phyloP scores from a whole-genome alignment of 1,140 invertebrate species.

The Cepaea nemoralis region DNA sequence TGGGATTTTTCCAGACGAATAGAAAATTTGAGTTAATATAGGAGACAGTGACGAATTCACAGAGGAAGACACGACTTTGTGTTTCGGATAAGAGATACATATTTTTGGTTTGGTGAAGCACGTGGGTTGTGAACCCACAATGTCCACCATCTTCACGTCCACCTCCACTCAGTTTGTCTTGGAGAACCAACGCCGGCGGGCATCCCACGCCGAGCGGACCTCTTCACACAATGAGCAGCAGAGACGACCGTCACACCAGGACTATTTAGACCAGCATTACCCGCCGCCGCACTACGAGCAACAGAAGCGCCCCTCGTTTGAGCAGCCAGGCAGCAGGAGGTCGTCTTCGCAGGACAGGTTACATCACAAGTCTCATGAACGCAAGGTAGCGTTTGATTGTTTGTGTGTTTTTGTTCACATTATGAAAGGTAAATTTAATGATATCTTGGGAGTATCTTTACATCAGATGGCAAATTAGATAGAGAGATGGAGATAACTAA shows the following conservation, averaged over 20 bases:
- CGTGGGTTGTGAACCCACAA: too few relatives aligned
- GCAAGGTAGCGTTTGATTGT: neutral
- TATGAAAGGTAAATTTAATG: too few relatives aligned
- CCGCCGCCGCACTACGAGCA: constrained; percentile 21
- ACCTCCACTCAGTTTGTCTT: constrained; percentile 54
- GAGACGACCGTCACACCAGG: constrained; percentile 31
- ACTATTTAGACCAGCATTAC: constrained; percentile 31
- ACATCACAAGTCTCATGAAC: constrained; percentile 34
- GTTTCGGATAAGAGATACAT: too few relatives aligned
- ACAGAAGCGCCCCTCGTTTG: constrained; percentile 11
- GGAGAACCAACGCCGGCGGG: constrained; percentile 49
- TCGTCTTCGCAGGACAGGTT: constrained; percentile 13
- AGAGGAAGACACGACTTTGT: too few relatives aligned
- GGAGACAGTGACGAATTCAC: too few relatives aligned
- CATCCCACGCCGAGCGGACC: constrained; percentile 39
- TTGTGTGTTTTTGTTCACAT: too few relatives aligned
- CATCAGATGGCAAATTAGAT: too few relatives aligned
- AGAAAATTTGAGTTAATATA: too few relatives aligned
- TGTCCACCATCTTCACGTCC: constrained; percentile 54
- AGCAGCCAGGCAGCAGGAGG: constrained; percentile 1
- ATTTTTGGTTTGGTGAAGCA: too few relatives aligned
- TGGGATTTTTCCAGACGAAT: too few relatives aligned
- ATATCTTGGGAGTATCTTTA: too few relatives aligned
- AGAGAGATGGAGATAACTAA: too few relatives aligned
- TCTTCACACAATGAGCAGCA: constrained; percentile 13